Base-by-base conservation (phyloP, 2,888 invertebrate genomes). In the Tenthredo mesomela region DNA sequence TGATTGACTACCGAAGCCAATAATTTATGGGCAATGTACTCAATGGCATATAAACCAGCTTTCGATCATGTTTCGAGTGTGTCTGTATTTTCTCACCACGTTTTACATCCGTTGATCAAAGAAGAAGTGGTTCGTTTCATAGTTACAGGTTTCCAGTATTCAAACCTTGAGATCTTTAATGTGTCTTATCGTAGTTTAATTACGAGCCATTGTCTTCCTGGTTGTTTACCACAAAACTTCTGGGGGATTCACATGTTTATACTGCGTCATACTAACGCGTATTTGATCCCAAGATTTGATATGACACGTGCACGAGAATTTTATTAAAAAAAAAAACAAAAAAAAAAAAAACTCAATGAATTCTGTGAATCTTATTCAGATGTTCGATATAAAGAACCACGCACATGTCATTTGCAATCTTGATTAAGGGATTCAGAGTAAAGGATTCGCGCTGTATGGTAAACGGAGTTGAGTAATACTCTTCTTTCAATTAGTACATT, bases 261-360 rank as follows among this genome's bases (percentile, higher is more conserved):
- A 40, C 40, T 21, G 25, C 40, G 80, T 61, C 58, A 80, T 40
- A 25, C 40, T 21, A 80, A 37, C 61, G 80, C 80, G 33, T 80
- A n/a, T 80, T 80, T 80, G 80, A 80, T 80, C 80, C 58, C 61
- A 58, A 61, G 61, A 61, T 80, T 80, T 40, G 58, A 80, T 80
- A 80, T 7, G 80, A 4, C 58, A 40, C 61, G 40, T 61, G 80
- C 37, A 58, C 37, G 6, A 61, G n/a, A 21, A 61, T 6, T 33
- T 61, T 80, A 61, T 50, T 4, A 33, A 33, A 33, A 33, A 33
- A 33, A 4, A 33, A 4, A 33, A 4, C n/a, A n/a, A 29, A 29
- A 29, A 29, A 37, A 37, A 37, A 37, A 37, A 29, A 54, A 47
- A 77, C 33, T 18, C 5, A 29, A 73, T 73, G 73, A 25, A 73